Evolutionary conservation across 1,140 invertebrate species (phyloP), one percentile per base, ranked within the genome.

Genomic region (Calliphora vicina): DNA sequence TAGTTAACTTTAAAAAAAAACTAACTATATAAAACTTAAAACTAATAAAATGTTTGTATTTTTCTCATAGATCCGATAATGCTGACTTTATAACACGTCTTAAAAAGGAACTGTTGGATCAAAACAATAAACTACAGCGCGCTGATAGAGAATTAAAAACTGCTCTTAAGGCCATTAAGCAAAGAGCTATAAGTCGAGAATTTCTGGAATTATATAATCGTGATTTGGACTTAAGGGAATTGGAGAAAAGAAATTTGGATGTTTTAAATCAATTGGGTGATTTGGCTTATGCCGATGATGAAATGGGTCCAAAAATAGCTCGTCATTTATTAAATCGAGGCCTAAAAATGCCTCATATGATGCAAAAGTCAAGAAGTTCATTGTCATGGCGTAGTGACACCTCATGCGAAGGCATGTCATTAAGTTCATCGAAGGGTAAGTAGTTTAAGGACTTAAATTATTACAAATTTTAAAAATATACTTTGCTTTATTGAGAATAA

Each of bases 231-330:
- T 86, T 86, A 74, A 91, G 86, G 86, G 91, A 90, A 81, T 87
- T 85, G 80, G 89, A 86, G 87, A 86, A 84, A 71, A 90, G 84
- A 57, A 91, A 92, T 83, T 86, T 86, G 15, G 87, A 86, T 82
- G 89, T 87, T 0, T 80, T 92, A 3, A 90, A 91, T 71, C 84
- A 90, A 76, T 72, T 92, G 10, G 81, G 86, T 9, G 91, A 91
- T 73, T 86, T 92, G 82, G 86, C 88, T 26, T 84, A 84, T 23
- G 85, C 82, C 27, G 86, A 90, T 71, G 85, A 89, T 76, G 83
- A 85, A 86, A 84, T 86, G 85, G 85, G 87, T 13, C 82, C 90
- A 81, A 82, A 88, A 20, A 86, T 90, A 12, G 85, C 88, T 50
- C 67, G 85, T 35, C 84, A 82, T 27, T 82, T 90, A 43, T 80